A percentile compares a stretch with the other conserved stretches of the same genome.
phyloP scores from a whole-genome alignment of 1,140 invertebrate species.

The Drosophila parvula region DNA sequence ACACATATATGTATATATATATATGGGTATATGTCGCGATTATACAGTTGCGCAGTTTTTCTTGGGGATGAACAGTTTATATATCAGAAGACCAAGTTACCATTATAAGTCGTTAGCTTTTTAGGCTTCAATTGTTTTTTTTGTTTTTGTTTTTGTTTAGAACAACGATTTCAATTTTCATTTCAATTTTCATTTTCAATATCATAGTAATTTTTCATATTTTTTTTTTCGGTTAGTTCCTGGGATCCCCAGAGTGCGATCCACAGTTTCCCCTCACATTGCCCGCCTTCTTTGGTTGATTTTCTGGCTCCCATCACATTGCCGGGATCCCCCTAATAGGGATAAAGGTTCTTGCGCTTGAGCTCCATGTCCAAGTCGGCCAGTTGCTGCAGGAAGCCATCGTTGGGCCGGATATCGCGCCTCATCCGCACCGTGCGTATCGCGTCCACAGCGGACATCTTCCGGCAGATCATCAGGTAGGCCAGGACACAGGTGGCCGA shows the following conservation, averaged over 20 bases:
- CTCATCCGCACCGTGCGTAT: slow-evolving; percentile 88
- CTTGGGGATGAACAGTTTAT: slow-evolving; percentile 56
- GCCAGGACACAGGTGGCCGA: slow-evolving; percentile 92
- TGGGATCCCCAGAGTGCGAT: slow-evolving; percentile 8
- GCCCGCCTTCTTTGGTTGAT: slow-evolving; percentile 37
- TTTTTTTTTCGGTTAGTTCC: slow-evolving; percentile 31
- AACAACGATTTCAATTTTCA: slow-evolving; percentile 40
- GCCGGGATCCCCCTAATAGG: slow-evolving; percentile 50
- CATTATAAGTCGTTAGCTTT: slow-evolving; percentile 77
- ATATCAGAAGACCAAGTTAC: slow-evolving; percentile 78
- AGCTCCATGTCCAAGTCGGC: slow-evolving; percentile 89
- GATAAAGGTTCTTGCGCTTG: slow-evolving; percentile 84
- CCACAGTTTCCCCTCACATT: neutral
- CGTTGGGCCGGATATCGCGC: slow-evolving; percentile 90
- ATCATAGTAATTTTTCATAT: slow-evolving; percentile 13
- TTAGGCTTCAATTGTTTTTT: slow-evolving; percentile 47
- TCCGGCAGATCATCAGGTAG: slow-evolving; percentile 92
- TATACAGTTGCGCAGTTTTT: slow-evolving; percentile 49
- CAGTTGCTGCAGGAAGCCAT: slow-evolving; percentile 91
- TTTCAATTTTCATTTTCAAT: slow-evolving; percentile 1
- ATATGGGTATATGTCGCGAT: slow-evolving; percentile 43
- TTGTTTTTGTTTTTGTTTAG: slow-evolving; percentile 31
- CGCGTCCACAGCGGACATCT: slow-evolving; percentile 91
- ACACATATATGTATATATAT: slow-evolving; percentile 22
- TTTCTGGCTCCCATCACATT: slow-evolving; percentile 2